phyloP scores from a whole-genome alignment of 2,888 invertebrate species.

The Hirtodrosophila confusa region DNA sequence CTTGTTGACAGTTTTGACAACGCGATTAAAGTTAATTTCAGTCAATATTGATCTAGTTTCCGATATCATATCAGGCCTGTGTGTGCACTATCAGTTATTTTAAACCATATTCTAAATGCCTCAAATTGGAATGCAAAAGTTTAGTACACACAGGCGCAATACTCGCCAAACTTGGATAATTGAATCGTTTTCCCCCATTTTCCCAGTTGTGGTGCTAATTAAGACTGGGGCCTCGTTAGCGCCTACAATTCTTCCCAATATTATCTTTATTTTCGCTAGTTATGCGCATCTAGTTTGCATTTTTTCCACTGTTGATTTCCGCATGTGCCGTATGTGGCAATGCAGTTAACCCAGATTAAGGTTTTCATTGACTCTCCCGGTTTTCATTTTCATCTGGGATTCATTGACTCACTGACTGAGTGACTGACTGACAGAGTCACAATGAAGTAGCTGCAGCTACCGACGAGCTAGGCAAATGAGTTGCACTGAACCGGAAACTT shows the following conservation, averaged over 20 bases:
- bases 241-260: slow-evolving; percentile 11
- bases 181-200: neutral
- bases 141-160: neutral
- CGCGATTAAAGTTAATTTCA: slow-evolving; percentile 61
- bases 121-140: slow-evolving; percentile 18
- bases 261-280: slow-evolving; percentile 12
- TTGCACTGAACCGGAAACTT: slow-evolving; percentile 76
- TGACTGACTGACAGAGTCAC: slow-evolving; percentile 41
- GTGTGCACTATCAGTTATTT: slow-evolving; percentile 24
- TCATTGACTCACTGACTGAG: slow-evolving; percentile 43
- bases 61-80: slow-evolving; percentile 44
- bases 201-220: slow-evolving; percentile 10
- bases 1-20: slow-evolving; percentile 64
- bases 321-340: slow-evolving; percentile 22
- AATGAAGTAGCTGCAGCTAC: slow-evolving; percentile 30
- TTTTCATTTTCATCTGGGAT: slow-evolving; percentile 69
- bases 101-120: slow-evolving; percentile 1
- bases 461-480: slow-evolving; percentile 57
- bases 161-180: too few species aligned
- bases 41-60: slow-evolving; percentile 63
- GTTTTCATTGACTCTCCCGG: slow-evolving; percentile 57
- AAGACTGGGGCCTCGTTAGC: slow-evolving; percentile 27
- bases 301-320: slow-evolving; percentile 32
- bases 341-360: slow-evolving; percentile 48
- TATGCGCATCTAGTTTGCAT: slow-evolving; percentile 9